Evolutionary conservation across 2,113 vertebrate genomes (phyloP), one percentile per base, ranked within the genome.

Genomic region (Oenanthe melanoleuca): DNA sequence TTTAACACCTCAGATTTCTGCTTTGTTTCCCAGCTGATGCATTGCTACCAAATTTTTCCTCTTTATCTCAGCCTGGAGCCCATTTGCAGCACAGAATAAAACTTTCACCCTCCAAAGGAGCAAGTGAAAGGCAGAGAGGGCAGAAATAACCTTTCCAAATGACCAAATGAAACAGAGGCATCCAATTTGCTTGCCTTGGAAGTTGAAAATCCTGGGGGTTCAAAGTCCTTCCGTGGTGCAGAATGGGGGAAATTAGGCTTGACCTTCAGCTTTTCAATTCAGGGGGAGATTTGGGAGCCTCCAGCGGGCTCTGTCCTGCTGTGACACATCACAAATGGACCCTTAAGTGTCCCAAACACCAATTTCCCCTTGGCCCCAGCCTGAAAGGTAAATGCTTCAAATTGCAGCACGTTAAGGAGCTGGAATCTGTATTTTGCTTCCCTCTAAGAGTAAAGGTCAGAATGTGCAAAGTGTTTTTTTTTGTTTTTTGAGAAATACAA

Each of bases 71-170:
- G 75, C 10, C 89, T 92, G 91, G 56, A 86, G 80, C 47, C 80
- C n/a, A 87, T 89, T 91, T 87, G 60, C 70, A 73, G 64, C 53
- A 31, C 45, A 67, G 79, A 89, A 64, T n/a, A 53, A 87, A 69
- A 89, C n/a, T 47, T 63, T 22, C 26, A 31, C 26, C 33, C 60
- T 45, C 1, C 0, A 72, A 67, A 78, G 33, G 52, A 66, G 29
- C 56, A 29, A 61, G 67, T 9, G 6, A 56, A 63, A 63, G 57
- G 61, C 12, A 26, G 19, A 24, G 23, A 45, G 47, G 55, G 64
- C 56, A 82, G 65, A 84, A 88, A 87, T 40, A 92, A 66, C 55
- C 80, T 92, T 89, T 70, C 67, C 77, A 90, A 94, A 94, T 61
- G 17, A 29, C 66, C 53, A 57, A 53, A 59, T 33, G 33, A 82